Evolutionary conservation across 2,888 invertebrate species (phyloP).

Genomic region (Watsonalla binaria): DNA sequence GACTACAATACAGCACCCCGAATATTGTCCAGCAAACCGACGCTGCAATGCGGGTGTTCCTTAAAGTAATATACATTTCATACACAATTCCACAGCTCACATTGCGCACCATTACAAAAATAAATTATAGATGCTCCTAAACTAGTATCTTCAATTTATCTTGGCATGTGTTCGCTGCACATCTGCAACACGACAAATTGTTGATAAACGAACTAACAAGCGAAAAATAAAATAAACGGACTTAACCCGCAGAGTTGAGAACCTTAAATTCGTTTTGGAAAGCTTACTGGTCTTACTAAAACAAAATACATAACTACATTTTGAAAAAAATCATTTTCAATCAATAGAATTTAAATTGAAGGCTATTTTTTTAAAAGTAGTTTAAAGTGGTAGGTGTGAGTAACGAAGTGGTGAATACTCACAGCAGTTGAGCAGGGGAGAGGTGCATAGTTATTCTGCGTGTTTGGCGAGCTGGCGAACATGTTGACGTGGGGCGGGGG

Average conservation of each 20-base stretch:
- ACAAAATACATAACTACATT: too few species aligned
- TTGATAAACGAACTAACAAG: too few species aligned
- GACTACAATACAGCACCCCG: conserved; percentile 70
- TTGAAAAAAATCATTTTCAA: too few species aligned
- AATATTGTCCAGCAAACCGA: conserved; percentile 62
- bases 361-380: too few species aligned
- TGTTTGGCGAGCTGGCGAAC: conserved; percentile 54
- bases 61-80: conserved; percentile 63
- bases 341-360: too few species aligned
- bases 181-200: conserved; percentile 50
- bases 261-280: too few species aligned
- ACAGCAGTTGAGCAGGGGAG: conserved; percentile 73
- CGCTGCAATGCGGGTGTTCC: conserved; percentile 53
- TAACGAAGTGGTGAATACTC: conserved; percentile 23
- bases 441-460: conserved; percentile 62
- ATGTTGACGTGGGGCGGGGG: conserved; percentile 52
- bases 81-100: conserved; percentile 76
- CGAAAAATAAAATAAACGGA: too few species aligned
- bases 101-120: conserved; percentile 78
- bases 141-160: conserved; percentile 66
- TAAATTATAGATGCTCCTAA: conserved; percentile 77
- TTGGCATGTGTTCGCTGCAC: conserved; percentile 76
- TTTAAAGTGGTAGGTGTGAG: background rate
- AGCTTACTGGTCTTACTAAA: too few species aligned
- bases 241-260: too few species aligned